Evolutionary conservation across 2,797 vertebrate species (phyloP), one percentile per base, ranked within the genome.

Genomic region (Petrocephalus schoutedeni): DNA sequence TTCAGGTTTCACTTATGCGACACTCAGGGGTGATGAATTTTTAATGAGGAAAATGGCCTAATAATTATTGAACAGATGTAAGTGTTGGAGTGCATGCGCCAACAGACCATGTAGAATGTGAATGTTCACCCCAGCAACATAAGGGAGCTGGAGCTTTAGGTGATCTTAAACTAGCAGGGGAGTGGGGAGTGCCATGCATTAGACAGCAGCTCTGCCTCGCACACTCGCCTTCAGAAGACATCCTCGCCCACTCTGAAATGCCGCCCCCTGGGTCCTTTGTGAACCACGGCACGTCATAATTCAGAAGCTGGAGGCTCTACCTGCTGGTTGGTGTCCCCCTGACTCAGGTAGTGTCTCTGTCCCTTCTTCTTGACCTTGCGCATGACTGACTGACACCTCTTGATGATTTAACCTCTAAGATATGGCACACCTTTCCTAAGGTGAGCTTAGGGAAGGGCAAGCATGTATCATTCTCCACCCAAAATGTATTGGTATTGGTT

Each of bases 1-100:
- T 97, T 96, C 97, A 97, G 96, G 96, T 98, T 98, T 97, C 96
- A 95, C 96, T 97, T 94, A 94, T 96, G 96, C 93, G 96, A 98
- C 97, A 97, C 97, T 97, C 95, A 92, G 95, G 96, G 97, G 97
- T 98, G 97, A 97, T 98, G 97, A 98, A 98, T 98, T 97, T 98
- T 98, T 98, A 97, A 98, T 98, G 96, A 97, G 96, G 80, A 97
- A 98, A 98, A 97, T 95, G 96, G 95, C 97, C 97, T 98, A 98
- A 98, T 98, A 98, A 98, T 98, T 97, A 97, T 98, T 97, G 97
- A 98, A 98, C 98, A 99, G 97, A 97, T 99, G 97, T 98, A 98
- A 97, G 96, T 97, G 97, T 96, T 97, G 97, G 96, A 96, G 96
- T 97, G 95, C 95, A 94, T 94, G 96, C 95, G 96, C 96, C 93